Conservation (phyloP, 1,140 invertebrate species). For the Bombus turneri region DNA sequence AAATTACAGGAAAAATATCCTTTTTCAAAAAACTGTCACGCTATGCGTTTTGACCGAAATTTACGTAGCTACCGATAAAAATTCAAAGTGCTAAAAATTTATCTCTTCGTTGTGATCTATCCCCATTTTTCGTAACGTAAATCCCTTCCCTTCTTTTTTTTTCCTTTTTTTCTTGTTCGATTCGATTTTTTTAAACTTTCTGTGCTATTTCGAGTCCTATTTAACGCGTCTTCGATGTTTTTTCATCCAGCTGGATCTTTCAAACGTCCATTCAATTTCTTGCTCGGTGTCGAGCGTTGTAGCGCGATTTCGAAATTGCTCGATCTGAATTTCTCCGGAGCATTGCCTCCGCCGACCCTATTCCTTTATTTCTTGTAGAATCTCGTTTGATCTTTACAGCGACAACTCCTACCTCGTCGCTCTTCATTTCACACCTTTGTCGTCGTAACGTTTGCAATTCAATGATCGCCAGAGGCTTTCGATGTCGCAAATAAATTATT, state of each 20-base stretch:
- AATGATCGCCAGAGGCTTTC: neutral
- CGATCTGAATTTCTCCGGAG: neutral
- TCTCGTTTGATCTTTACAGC: constrained; percentile 27
- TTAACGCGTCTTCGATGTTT: neutral
- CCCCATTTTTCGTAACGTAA: neutral
- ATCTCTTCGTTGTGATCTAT: neutral
- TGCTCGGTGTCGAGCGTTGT: neutral
- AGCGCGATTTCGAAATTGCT: constrained; percentile 1
- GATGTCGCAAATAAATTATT: constrained; percentile 40
- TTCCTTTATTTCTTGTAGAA: neutral
- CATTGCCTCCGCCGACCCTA: neutral
- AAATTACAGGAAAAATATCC: neutral
- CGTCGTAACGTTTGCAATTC: constrained; percentile 36
- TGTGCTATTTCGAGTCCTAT: neutral
- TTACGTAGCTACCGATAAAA: neutral
- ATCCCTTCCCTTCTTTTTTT: neutral
- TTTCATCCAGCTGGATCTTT: neutral
- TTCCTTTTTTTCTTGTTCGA: rapidly evolving
- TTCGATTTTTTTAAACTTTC: neutral
- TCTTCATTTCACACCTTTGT: constrained; percentile 28
- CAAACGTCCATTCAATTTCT: neutral
- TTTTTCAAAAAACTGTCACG: neutral
- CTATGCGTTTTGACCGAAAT: neutral
- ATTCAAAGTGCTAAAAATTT: neutral
- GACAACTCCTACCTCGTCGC: constrained; percentile 9